phyloP scores from a whole-genome alignment of 2,113 vertebrate species.

The Lycaon pictus region DNA sequence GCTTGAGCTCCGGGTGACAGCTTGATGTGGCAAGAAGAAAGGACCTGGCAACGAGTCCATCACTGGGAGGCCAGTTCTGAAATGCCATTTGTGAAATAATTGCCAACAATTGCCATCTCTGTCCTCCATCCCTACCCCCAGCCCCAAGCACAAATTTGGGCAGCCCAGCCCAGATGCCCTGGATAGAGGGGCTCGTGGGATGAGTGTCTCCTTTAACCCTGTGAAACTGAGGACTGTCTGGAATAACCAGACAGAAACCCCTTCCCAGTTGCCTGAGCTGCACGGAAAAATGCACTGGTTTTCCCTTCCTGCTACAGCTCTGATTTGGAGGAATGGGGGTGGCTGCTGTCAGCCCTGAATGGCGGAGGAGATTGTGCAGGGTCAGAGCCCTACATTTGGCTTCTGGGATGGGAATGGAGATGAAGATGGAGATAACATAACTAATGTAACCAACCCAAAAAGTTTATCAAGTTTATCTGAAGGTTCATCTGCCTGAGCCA shows the following conservation, averaged over 20 bases:
- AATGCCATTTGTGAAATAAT: constrained; percentile 30
- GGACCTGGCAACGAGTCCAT: not conserved
- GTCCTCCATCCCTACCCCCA: no score
- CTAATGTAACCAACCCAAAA: constrained; percentile 18
- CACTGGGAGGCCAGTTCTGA: constrained; percentile 7
- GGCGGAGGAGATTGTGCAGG: not conserved
- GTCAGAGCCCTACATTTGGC: not conserved
- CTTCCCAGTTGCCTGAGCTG: not conserved
- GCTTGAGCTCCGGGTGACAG: not conserved
- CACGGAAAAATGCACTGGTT: not conserved
- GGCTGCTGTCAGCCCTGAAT: not conserved
- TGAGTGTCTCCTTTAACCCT: not conserved
- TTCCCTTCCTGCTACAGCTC: not conserved
- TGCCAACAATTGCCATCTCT: not conserved
- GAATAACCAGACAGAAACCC: not conserved
- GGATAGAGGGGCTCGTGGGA: not conserved
- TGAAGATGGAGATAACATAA: constrained; percentile 17
- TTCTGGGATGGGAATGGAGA: constrained; percentile 33
- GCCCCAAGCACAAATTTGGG: not conserved
- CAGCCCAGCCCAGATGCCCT: not conserved
- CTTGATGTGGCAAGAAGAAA: not conserved
- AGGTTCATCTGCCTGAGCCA: constrained; percentile 48
- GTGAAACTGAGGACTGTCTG: not conserved
- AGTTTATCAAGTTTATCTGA: constrained; percentile 35
- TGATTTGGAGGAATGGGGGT: not conserved